Percentiles rank a stretch among this genome's conserved stretches.
Evolutionary conservation across 92 coral and sea anemone genomes (phyloP).

Genomic region (Phymanthus crucifer): DNA sequence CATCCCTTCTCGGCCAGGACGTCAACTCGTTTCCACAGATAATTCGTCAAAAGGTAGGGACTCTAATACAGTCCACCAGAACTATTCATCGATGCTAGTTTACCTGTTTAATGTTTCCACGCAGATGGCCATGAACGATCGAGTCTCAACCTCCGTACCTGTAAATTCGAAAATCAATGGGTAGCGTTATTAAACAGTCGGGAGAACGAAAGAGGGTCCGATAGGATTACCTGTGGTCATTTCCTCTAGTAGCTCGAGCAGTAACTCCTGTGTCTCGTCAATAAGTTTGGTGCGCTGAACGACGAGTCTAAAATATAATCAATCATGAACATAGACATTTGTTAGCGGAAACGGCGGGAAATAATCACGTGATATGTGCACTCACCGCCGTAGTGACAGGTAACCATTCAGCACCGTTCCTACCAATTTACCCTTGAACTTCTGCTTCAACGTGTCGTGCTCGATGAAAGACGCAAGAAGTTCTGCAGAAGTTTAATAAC

Average conservation of each 20-base stretch:
- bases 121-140: slow-evolving; percentile 96
- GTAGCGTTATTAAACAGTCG: not conserved
- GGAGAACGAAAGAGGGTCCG: not conserved
- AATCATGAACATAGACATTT: not conserved
- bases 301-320: slow-evolving; percentile 50
- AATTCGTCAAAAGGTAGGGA: too few relatives aligned
- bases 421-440: slow-evolving; percentile 91
- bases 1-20: too few relatives aligned
- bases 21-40: too few relatives aligned
- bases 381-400: slow-evolving; percentile 89
- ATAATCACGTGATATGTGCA: not conserved
- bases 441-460: slow-evolving; percentile 90
- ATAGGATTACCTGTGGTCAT: slow-evolving; percentile 80
- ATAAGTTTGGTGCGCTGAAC: slow-evolving; percentile 96
- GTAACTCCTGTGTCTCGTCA: slow-evolving; percentile 94
- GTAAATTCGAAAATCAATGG: not conserved
- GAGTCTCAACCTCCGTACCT: slow-evolving; percentile 97
- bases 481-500: slow-evolving; percentile 51
- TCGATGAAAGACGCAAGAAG: slow-evolving; percentile 90
- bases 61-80: too few relatives aligned
- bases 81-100: too few relatives aligned
- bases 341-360: not conserved
- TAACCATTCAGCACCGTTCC: slow-evolving; percentile 98
- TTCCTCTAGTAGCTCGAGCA: slow-evolving; percentile 83
- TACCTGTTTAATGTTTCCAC: slow-evolving; percentile 98